phyloP scores from a whole-genome alignment of 2,113 vertebrate species.

The Istiophorus platypterus region DNA sequence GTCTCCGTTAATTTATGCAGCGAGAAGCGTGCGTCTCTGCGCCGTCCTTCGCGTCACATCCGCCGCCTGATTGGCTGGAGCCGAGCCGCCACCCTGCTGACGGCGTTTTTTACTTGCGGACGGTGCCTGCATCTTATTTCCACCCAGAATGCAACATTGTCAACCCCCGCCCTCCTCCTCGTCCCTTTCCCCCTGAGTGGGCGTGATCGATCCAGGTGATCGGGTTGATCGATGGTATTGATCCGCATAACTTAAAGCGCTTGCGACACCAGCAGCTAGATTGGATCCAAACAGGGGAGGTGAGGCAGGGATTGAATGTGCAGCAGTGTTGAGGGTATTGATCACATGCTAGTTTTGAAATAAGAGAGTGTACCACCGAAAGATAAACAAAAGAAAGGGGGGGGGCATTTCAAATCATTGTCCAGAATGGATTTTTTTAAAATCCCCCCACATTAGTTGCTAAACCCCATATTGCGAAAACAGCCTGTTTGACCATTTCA shows the following conservation, averaged over 20 bases:
- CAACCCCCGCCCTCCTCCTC: not conserved
- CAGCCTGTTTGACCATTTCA: not conserved
- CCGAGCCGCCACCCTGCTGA: slow-evolving; percentile 68
- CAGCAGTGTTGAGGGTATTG: not conserved
- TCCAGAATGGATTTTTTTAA: not conserved
- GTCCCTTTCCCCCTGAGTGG: no score
- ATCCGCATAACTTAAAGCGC: not conserved
- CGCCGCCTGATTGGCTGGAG: slow-evolving; percentile 84
- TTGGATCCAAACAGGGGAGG: not conserved
- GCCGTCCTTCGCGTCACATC: slow-evolving; percentile 80
- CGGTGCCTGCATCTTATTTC: slow-evolving; percentile 92
- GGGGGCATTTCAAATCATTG: not conserved
- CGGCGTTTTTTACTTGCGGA: slow-evolving; percentile 87
- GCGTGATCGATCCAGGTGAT: slow-evolving; percentile 37
- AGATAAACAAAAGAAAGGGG: not conserved
- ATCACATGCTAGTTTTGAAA: no score
- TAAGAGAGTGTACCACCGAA: not conserved
- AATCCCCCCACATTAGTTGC: not conserved
- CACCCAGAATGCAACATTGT: slow-evolving; percentile 92
- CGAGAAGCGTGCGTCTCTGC: slow-evolving; percentile 74
- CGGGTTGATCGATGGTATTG: not conserved
- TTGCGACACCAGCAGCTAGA: not conserved
- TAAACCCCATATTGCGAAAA: not conserved
- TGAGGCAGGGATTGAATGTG: not conserved
- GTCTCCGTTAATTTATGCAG: slow-evolving; percentile 69